Evolutionary conservation across 2,888 invertebrate species (phyloP), one percentile per base, ranked within the genome.

Genomic region (Acronicta alni): DNA sequence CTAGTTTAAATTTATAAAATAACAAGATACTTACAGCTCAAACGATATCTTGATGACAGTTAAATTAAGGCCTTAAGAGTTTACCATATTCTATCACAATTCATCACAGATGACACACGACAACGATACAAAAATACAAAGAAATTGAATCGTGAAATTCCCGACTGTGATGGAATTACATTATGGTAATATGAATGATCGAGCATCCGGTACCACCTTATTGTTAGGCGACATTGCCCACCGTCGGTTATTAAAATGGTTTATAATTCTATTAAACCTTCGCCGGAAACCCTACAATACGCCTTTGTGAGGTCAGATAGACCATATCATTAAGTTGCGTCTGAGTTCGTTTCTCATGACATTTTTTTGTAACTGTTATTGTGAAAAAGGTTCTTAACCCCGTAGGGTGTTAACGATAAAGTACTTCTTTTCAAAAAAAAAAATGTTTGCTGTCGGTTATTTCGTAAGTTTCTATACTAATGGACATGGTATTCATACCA

Each of bases 111-210:
- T 38, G 49, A 55, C 44, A 66, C 2, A 41, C 15, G n/a, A 23
- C 18, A 57, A 57, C 39, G 58, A n/a, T n/a, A n/a, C 56, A 66
- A 53, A 52, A 62, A 66, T 64, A 60, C 72, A 64, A 56, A 63
- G 69, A 71, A 62, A 75, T 73, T 61, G 65, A 74, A 70, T 69
- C 75, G 72, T 72, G 67, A 67, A 80, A 80, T 80, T 68, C 71
- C 75, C 71, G 51, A 63, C 70, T 75, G 74, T 73, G 74, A 77
- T 77, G 68, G 79, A 80, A 79, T 79, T 80, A 83, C 84, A 87
- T 82, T 88, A 89, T 89, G 89, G 80, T 89, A 90, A 91, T 90
- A 76, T 59, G 70, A 67, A 74, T 78, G 80, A 84, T 86, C 77
- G 61, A 73, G 81, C 88, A 89, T 89, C 90, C 91, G 89, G 86